Evolutionary conservation across 1,140 invertebrate genomes (phyloP), one percentile per base, ranked within the genome.

Genomic region (Metopolophium dirhodum): DNA sequence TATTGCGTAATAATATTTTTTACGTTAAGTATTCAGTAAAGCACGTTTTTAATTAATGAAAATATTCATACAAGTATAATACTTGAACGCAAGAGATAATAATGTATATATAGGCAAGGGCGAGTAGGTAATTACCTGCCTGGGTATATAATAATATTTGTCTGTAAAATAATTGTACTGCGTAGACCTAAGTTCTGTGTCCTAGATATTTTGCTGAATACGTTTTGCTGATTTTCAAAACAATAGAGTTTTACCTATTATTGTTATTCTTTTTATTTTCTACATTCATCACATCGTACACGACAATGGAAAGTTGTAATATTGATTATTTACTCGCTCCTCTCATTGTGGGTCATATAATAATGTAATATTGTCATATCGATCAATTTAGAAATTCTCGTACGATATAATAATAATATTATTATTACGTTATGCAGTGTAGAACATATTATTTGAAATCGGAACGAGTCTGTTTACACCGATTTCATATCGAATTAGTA

Each of bases 301-400:
- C n/a, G 49, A 90, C 88, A 57, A 90, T 57, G 88, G 88, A 90
- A 90, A 90, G 51, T 57, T 35, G 37, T 9, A 22, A 35, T 90
- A 57, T 57, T 57, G n/a, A 26, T 90, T 90, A 90, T 90, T 37
- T 22, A 57, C 9, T 37, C 30, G 8, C 1, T 90, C 37, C 22
- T 90, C 22, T 41, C 22, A 57, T 90, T 90, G 51, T 90, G 54
- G 88, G 88, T 57, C 51, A 26, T 41, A 90, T 54, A 49, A 85
- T 26, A 86, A 86, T 86, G 9, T 11, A 45, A 47, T 90, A 90
- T 41, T 54, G 51, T 54, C 88, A 35, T 37, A 41, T 54, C 51
- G 51, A 90, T 57, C 88, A 18, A 41, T 90, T 89, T 23, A 89
- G 49, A 89, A 54, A 89, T 54, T 54, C n/a, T 54, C 18, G 11